Conservation (phyloP, 2,888 invertebrate species). For the Dasypogon diadema region DNA sequence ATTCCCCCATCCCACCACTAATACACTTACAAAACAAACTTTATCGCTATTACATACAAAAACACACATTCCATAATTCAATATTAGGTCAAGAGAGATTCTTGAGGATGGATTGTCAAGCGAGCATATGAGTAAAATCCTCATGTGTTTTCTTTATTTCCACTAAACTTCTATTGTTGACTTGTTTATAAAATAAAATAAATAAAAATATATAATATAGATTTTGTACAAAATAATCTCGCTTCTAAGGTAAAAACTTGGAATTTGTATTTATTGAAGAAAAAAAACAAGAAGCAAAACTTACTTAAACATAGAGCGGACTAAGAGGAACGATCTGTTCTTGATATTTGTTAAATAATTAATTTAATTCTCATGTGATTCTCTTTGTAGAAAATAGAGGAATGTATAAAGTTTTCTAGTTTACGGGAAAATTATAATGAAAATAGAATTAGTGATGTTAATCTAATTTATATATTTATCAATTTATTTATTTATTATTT, state of each 20-base stretch:
- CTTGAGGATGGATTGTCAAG: slow-evolving; percentile 63
- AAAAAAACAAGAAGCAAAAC: no score
- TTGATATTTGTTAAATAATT: slow-evolving; percentile 18
- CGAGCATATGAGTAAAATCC: slow-evolving; percentile 58
- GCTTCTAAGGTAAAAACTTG: slow-evolving; percentile 24
- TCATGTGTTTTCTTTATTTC: not conserved
- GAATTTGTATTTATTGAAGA: slow-evolving; percentile 26
- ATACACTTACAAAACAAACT: not conserved
- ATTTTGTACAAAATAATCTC: slow-evolving; percentile 14
- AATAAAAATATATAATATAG: not conserved
- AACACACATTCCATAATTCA: not conserved
- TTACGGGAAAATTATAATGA: not conserved
- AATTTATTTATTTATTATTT: not conserved
- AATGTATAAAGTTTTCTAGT: slow-evolving; percentile 29
- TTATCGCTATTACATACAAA: not conserved
- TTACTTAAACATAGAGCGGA: not conserved
- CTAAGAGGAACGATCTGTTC: not conserved
- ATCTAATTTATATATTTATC: not conserved
- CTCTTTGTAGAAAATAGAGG: slow-evolving; percentile 18
- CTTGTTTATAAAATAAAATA: not conserved
- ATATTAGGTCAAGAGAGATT: slow-evolving; percentile 64
- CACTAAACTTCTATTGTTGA: slow-evolving; percentile 10
- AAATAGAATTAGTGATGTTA: not conserved
- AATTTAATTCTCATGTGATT: slow-evolving; percentile 36
- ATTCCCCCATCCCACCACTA: slow-evolving; percentile 1